These are phyloP conservation scores for Platyrinchus mystaceus DNA, from an alignment of 2,797 vertebrate genomes.

Conservation along the genomic window DNA sequence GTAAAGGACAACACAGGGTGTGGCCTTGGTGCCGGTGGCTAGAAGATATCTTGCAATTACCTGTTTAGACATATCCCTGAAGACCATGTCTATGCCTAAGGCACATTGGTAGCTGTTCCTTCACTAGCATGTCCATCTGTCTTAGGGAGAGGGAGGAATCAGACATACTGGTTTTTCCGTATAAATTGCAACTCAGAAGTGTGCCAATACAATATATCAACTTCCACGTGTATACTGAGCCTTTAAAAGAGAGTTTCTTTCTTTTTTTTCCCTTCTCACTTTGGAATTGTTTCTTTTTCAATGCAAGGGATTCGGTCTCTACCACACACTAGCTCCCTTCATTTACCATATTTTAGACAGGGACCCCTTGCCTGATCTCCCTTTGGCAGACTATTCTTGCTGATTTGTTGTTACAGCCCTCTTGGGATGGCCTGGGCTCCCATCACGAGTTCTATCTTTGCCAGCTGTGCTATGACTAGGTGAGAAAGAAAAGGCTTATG, in stretches of 20 bases:
- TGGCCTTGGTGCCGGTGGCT: accelerated
- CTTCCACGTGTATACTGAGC: not conserved
- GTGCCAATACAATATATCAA: not conserved
- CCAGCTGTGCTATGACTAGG: not conserved
- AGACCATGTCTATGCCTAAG: not conserved
- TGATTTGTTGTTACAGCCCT: not conserved
- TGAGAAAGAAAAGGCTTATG: not conserved
- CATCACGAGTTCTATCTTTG: not conserved
- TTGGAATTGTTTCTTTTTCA: not conserved
- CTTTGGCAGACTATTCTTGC: not conserved
- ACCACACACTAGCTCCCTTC: not conserved
- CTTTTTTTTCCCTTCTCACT: not conserved
- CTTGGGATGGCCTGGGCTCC: not conserved
- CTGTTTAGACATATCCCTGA: not conserved
- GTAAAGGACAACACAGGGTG: not conserved
- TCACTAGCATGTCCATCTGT: not conserved
- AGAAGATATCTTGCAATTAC: not conserved
- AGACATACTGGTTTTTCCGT: not conserved
- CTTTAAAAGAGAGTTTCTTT: not conserved
- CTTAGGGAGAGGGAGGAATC: not conserved
- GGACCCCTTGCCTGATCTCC: not conserved
- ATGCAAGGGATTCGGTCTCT: not conserved
- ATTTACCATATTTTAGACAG: not conserved
- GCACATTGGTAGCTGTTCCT: not conserved
- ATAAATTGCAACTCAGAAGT: not conserved